Evolutionary conservation across 2,888 invertebrate species (phyloP).

Genomic region (Odontocerum albicorne): DNA sequence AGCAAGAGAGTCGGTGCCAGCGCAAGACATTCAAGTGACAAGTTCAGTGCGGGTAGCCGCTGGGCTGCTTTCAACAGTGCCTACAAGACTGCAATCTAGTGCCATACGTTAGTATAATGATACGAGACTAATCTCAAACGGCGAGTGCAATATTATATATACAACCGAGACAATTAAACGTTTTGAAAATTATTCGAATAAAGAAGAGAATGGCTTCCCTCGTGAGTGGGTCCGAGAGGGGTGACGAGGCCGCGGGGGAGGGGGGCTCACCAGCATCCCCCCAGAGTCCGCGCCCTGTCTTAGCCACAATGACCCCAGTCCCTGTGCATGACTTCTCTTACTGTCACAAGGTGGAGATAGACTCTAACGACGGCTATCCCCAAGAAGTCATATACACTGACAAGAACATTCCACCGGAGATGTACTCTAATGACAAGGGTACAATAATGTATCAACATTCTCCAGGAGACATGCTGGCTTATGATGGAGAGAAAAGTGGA

Average conservation of each 20-base stretch:
- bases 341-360: conserved; percentile 64
- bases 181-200: conserved; percentile 41
- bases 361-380: conserved; percentile 60
- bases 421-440: conserved; percentile 58
- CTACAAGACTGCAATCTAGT: conserved; percentile 32
- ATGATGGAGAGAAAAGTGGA: conserved; percentile 44
- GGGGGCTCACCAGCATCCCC: conserved; percentile 56
- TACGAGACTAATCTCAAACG: conserved; percentile 3
- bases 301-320: conserved; percentile 87
- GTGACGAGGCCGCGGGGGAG: conserved; percentile 36
- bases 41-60: neutral
- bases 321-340: conserved; percentile 73
- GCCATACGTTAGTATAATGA: conserved; percentile 29
- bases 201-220: conserved; percentile 42
- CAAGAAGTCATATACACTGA: conserved; percentile 63
- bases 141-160: conserved; percentile 17
- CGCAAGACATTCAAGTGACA: conserved; percentile 3
- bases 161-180: neutral
- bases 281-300: conserved; percentile 71
- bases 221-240: conserved; percentile 34
- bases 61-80: neutral
- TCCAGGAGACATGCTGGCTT: conserved; percentile 46
- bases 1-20: neutral
- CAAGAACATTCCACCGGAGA: conserved; percentile 59
- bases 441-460: conserved; percentile 54